Conservation (phyloP, 2,113 vertebrate species). For the Eleginops maclovinus region DNA sequence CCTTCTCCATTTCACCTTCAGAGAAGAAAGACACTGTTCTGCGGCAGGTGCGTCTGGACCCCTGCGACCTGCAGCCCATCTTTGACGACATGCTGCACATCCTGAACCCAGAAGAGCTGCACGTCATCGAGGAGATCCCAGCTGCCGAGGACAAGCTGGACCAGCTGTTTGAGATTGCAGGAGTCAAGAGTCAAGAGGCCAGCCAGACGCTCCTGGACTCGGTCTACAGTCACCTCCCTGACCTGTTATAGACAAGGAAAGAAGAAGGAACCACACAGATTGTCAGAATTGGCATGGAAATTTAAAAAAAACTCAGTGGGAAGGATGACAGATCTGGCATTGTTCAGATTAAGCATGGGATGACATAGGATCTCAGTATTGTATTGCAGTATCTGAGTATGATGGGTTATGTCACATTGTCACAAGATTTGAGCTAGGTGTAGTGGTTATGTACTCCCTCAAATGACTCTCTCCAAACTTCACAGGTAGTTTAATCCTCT, state of each 20-base stretch:
- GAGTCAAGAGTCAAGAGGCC: constrained; percentile 97
- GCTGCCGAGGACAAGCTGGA: constrained; percentile 96
- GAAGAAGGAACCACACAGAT: not conserved
- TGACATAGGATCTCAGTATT: constrained; percentile 6
- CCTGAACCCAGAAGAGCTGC: constrained; percentile 94
- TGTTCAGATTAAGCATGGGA: not conserved
- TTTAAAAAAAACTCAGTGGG: not conserved
- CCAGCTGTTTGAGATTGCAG: constrained; percentile 94
- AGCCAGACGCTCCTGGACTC: constrained; percentile 98
- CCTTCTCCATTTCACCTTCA: constrained; percentile 63
- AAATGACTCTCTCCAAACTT: constrained; percentile 17
- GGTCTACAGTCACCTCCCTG: constrained; percentile 96
- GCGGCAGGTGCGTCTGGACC: constrained; percentile 96
- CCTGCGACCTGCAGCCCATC: constrained; percentile 97
- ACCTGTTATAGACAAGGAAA: constrained; percentile 86
- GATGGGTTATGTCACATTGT: constrained; percentile 18
- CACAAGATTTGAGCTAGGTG: not conserved
- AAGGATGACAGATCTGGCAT: constrained; percentile 1
- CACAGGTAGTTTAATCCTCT: constrained; percentile 6
- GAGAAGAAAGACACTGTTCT: constrained; percentile 99
- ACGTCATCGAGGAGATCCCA: constrained; percentile 91
- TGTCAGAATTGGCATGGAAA: not conserved
- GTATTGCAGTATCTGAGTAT: not conserved
- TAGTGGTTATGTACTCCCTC: constrained; percentile 7
- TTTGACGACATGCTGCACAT: constrained; percentile 99